These are phyloP conservation scores for Deroptyus accipitrinus DNA, from an alignment of 2,113 vertebrate species.

Conservation along the genomic window DNA sequence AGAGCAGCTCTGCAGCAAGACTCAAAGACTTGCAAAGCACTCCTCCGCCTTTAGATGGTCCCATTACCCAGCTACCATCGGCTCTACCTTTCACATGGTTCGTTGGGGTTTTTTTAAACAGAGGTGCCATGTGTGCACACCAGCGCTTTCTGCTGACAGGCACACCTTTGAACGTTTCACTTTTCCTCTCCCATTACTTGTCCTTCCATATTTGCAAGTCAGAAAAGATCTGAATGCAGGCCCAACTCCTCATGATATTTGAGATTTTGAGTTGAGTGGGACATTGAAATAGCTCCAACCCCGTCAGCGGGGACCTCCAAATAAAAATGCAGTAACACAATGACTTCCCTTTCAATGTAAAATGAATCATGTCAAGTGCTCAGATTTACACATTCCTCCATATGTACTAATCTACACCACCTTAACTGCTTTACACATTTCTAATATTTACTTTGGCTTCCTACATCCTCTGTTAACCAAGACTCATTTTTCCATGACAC, in stretches of 20 bases:
- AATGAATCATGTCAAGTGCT: neutral
- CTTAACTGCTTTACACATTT: neutral
- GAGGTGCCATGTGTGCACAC: accelerated
- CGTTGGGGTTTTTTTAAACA: neutral
- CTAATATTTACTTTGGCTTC: conserved; percentile 21
- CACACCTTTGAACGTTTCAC: neutral
- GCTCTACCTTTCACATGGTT: neutral
- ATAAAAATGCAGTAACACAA: neutral
- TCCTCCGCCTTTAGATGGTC: neutral
- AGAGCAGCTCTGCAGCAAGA: neutral
- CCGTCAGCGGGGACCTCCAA: neutral
- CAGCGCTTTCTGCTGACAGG: neutral
- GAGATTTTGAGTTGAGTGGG: neutral
- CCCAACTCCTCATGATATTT: neutral
- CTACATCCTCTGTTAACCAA: neutral
- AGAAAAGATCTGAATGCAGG: neutral
- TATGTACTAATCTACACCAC: neutral
- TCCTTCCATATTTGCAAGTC: neutral
- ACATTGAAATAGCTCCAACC: neutral
- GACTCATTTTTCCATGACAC: neutral
- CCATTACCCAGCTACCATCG: neutral
- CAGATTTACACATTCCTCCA: neutral
- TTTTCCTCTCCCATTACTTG: neutral
- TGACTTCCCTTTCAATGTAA: neutral
- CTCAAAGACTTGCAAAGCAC: neutral